Base-by-base conservation (phyloP, 2,888 invertebrate species). In the Drosophila colorata region DNA sequence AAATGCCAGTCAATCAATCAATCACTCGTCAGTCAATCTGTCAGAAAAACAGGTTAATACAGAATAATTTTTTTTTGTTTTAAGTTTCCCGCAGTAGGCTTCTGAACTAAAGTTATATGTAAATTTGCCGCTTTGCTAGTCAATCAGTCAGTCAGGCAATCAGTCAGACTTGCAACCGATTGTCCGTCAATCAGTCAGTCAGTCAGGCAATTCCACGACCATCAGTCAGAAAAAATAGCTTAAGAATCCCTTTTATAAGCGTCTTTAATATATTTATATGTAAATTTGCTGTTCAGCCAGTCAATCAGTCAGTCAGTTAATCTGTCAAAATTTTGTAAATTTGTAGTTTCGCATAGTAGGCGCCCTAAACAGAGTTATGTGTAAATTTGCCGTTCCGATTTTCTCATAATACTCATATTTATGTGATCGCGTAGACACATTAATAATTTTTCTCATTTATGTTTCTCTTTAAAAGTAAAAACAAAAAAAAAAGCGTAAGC, bases 381-480 rank as follows among this genome's bases (percentile, higher is more conserved):
- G 8, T 43, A 41, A 49, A 56, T 52, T 72, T 40, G 4, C 7
- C 28, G 23, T 52, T 46, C 18, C 7, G 16, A 28, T 57, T 51
- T 58, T 35, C 40, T 52, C 57, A 73, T 73, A 75, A 68, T 44
- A 73, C 73, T 53, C 63, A 72, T 55, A 64, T 64, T 75, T 68
- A 68, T 73, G 78, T 77, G 77, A 72, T 72, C 56, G 46, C 58
- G 59, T 63, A 77, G 38, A 69, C 77, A 77, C 56, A 77, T 77
- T 64, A 68, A 57, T 60, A 28, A 68, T 41, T 75, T 68, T 68
- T 72, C 37, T 70, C 46, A 72, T 72, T 79, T 78, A 53, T 75
- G 67, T 78, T 79, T 74, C 57, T 66, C 44, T 72, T 79, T 58
- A 64, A 72, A 66, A 75, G 69, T 59, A 76, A 71, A 77, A 72